Evolutionary conservation across 2,797 vertebrate genomes (phyloP).

Genomic region (Champsocephalus esox): DNA sequence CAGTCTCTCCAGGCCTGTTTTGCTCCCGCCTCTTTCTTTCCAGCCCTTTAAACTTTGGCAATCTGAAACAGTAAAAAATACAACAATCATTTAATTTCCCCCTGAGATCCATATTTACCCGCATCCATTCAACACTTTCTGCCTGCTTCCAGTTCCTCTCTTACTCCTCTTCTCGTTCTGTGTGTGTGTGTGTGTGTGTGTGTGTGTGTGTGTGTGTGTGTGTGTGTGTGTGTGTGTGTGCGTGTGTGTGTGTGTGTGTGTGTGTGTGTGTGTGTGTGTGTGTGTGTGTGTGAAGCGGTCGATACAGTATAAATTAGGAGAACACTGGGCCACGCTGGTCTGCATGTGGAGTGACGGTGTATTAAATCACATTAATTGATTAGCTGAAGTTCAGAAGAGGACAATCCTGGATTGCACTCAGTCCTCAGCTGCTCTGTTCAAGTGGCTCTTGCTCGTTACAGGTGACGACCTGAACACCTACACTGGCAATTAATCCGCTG

Average conservation of each 20-base stretch:
- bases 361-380: conserved; percentile 78
- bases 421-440: conserved; percentile 37
- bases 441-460: conserved; percentile 49
- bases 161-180: not conserved
- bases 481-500: conserved; percentile 43
- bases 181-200: conserved; percentile 37
- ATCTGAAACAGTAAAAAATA: conserved; percentile 60
- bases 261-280: conserved; percentile 34
- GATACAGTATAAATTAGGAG: conserved; percentile 72
- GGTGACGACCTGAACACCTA: conserved; percentile 58
- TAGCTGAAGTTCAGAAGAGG: conserved; percentile 69
- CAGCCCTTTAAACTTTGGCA: conserved; percentile 57
- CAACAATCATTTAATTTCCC: conserved; percentile 55
- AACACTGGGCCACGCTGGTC: conserved; percentile 42
- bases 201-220: conserved; percentile 28
- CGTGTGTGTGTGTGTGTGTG: conserved; percentile 24
- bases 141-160: not conserved
- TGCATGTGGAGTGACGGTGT: conserved; percentile 48
- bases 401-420: conserved; percentile 44
- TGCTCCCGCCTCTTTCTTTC: conserved; percentile 35
- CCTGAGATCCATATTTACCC: conserved; percentile 48
- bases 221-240: conserved; percentile 26
- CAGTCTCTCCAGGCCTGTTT: conserved; percentile 38
- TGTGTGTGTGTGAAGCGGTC: conserved; percentile 49
- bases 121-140: conserved; percentile 42